Percentiles rank a stretch among this genome's conserved stretches.
phyloP scores from a whole-genome alignment of 2,113 vertebrate species.

The Mesoclemmys tuberculata region DNA sequence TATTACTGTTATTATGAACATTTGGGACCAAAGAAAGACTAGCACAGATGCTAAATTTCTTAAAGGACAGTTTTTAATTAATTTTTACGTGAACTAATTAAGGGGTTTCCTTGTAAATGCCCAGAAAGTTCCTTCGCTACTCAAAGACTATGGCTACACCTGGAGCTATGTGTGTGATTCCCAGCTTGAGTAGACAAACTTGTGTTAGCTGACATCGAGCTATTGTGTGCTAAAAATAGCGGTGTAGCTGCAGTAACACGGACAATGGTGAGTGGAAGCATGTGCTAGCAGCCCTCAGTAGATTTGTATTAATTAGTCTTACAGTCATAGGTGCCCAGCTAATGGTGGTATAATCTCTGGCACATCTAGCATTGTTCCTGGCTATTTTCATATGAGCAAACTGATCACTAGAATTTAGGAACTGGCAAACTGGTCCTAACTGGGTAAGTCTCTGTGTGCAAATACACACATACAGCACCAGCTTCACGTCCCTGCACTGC shows the following conservation, averaged over 20 bases:
- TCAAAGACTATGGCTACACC: neutral
- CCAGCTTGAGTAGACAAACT: neutral
- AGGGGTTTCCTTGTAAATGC: conserved; percentile 25
- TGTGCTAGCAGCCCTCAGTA: neutral
- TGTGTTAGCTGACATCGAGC: neutral
- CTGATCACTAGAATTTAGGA: neutral
- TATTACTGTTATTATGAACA: conserved; percentile 22
- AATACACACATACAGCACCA: neutral
- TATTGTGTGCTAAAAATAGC: neutral
- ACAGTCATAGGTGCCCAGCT: neutral
- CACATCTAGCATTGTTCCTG: no score
- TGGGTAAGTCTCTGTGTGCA: neutral
- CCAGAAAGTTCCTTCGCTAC: neutral
- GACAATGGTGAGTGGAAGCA: neutral
- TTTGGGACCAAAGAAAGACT: conserved; percentile 15
- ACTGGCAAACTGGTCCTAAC: neutral
- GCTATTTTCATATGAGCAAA: rapidly evolving
- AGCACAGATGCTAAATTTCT: conserved; percentile 36
- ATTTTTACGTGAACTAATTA: conserved; percentile 47
- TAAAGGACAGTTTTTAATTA: conserved; percentile 57
- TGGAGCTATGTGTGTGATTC: neutral
- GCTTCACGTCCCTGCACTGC: neutral
- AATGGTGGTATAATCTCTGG: neutral
- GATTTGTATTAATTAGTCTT: neutral
- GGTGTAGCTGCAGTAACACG: neutral